Evolutionary conservation across 2,888 invertebrate genomes (phyloP).

Genomic region (Acronicta aceris): DNA sequence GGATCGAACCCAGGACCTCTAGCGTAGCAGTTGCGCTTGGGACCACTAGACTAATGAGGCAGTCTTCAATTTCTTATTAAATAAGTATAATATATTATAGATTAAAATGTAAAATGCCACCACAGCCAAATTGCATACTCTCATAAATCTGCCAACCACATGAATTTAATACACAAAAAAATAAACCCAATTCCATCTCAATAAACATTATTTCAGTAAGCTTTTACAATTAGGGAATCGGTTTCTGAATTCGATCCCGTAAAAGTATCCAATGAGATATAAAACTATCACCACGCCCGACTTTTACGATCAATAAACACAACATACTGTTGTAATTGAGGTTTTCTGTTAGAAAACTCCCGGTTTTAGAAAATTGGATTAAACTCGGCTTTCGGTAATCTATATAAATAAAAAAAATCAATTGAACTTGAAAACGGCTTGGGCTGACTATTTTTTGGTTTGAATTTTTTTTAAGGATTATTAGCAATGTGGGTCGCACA

Average conservation of each 20-base stretch:
- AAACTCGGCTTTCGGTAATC: neutral
- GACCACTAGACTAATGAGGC: no score
- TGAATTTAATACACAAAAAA: neutral
- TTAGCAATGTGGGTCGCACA: no score
- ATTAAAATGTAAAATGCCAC: no score
- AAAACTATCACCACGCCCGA: constrained; percentile 16
- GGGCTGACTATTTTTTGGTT: no score
- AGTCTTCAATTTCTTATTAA: no score
- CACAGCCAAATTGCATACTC: no score
- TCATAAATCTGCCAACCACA: neutral
- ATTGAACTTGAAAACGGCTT: no score
- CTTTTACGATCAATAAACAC: constrained; percentile 16
- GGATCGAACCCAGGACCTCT: no score
- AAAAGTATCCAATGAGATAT: constrained; percentile 20
- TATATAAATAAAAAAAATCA: no score
- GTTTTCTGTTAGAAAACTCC: constrained; percentile 13
- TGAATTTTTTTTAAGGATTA: no score
- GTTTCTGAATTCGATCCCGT: constrained; percentile 1
- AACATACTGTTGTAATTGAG: constrained; percentile 13
- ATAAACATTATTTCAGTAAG: neutral
- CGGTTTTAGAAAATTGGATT: constrained; percentile 5
- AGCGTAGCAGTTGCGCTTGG: no score
- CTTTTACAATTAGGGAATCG: constrained; percentile 6
- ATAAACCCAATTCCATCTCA: neutral
- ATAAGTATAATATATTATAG: no score